These are phyloP conservation scores for Cynocephalus volans DNA, from an alignment of 2,113 vertebrate species.

Conservation along the genomic window DNA sequence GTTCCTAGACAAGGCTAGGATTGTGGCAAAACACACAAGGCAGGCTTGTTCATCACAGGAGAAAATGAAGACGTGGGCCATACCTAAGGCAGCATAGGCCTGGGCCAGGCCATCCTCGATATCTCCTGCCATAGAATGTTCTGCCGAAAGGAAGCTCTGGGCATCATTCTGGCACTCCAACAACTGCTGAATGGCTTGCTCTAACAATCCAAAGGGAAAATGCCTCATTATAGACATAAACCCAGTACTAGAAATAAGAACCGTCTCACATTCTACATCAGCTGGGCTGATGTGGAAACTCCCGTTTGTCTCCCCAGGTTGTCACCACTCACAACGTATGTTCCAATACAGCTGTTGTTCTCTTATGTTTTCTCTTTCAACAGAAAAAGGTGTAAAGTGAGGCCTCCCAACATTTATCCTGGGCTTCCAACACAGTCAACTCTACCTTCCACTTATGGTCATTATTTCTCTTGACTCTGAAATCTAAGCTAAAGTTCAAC, in stretches of 20 bases:
- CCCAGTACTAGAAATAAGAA: neutral
- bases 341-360: conserved; percentile 1
- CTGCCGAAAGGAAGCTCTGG: conserved; percentile 89
- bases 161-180: conserved; percentile 85
- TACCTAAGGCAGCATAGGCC: conserved; percentile 93
- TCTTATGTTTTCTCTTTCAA: conserved; percentile 16
- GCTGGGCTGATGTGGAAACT: neutral
- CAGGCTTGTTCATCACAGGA: neutral
- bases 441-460: neutral
- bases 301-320: neutral
- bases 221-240: neutral
- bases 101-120: conserved; percentile 93
- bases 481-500: conserved; percentile 36
- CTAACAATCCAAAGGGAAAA: conserved; percentile 84
- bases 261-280: neutral
- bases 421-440: neutral
- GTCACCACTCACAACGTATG: neutral
- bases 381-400: neutral
- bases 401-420: neutral
- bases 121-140: conserved; percentile 92
- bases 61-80: neutral
- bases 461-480: conserved; percentile 45
- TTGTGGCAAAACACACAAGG: neutral
- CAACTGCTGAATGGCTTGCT: conserved; percentile 89
- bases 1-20: neutral